Evolutionary conservation across 2,113 vertebrate genomes (phyloP).

Genomic region (Brevimyrus niger): DNA sequence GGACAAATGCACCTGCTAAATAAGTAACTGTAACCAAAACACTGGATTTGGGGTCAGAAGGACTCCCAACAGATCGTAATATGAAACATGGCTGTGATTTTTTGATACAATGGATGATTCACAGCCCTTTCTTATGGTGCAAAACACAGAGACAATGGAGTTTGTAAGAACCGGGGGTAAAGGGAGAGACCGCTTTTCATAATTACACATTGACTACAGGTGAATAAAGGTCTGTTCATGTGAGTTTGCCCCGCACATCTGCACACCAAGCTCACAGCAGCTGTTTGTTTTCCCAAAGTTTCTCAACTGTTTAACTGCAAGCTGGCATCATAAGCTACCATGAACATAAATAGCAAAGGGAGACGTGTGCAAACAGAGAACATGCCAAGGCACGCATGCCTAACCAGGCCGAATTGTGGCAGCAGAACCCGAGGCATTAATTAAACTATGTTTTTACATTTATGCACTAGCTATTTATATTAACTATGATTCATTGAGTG

Average conservation of each 20-base stretch:
- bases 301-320: not conserved
- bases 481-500: not conserved
- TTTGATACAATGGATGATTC: not conserved
- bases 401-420: not conserved
- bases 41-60: not conserved
- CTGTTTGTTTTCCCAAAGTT: not conserved
- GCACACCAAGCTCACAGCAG: not conserved
- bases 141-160: not conserved
- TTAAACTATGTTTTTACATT: not conserved
- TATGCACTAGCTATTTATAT: not conserved
- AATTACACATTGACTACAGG: not conserved
- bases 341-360: not conserved
- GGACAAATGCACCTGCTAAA: not conserved
- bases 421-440: not conserved
- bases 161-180: not conserved
- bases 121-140: not conserved
- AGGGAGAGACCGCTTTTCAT: not conserved
- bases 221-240: not conserved
- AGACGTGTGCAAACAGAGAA: not conserved
- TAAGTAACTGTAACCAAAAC: not conserved
- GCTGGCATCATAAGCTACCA: not conserved
- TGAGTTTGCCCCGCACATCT: not conserved
- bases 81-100: not conserved
- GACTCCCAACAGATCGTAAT: not conserved
- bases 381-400: not conserved